Conservation (phyloP, 1,140 invertebrate genomes). For the Orius insidiosus region DNA sequence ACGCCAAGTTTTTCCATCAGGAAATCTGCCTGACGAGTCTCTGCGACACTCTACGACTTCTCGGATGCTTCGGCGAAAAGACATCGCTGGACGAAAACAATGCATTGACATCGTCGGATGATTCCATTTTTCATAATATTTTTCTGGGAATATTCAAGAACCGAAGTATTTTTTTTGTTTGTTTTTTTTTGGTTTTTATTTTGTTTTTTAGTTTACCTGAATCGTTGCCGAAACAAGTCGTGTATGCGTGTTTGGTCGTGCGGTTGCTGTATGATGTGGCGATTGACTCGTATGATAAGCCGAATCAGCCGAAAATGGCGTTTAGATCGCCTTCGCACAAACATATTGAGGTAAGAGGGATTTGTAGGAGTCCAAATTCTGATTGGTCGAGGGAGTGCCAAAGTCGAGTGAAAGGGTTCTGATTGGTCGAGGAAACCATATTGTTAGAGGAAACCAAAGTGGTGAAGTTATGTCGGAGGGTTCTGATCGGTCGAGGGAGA, state of each 20-base stretch:
- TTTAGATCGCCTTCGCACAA: constrained; percentile 45
- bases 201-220: constrained; percentile 29
- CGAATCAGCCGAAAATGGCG: constrained; percentile 40
- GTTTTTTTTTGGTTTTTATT: constrained; percentile 6
- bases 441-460: too few species aligned
- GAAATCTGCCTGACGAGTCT: constrained; percentile 77
- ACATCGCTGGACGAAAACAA: constrained; percentile 30
- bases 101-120: constrained; percentile 22
- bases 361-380: too few species aligned
- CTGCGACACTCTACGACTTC: constrained; percentile 73
- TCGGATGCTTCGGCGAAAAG: constrained; percentile 72
- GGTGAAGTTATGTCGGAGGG: too few species aligned
- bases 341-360: constrained; percentile 22
- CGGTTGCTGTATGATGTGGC: constrained; percentile 81
- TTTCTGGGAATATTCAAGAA: constrained; percentile 57
- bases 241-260: constrained; percentile 60
- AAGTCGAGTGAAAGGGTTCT: too few species aligned
- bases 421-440: too few species aligned
- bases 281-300: constrained; percentile 77
- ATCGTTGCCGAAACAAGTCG: constrained; percentile 45
- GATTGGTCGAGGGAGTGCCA: too few species aligned
- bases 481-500: too few species aligned
- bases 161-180: constrained; percentile 23
- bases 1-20: constrained; percentile 94
- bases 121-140: constrained; percentile 39